Evolutionary conservation across 2,113 vertebrate species (phyloP), one percentile per base, ranked within the genome.

Genomic region (Leptodactylus fuscus): DNA sequence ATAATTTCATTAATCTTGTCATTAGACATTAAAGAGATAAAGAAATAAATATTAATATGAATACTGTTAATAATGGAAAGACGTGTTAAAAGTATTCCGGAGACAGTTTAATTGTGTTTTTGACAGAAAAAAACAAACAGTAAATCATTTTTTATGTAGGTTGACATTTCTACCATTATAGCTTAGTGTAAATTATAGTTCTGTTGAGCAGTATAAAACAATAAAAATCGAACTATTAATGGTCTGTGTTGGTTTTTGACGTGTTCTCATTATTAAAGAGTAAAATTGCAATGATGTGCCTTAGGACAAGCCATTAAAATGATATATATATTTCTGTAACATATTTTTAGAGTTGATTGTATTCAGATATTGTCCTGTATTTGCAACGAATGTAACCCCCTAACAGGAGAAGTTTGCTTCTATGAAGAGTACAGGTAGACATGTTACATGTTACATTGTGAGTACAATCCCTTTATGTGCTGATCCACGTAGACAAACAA

Each of bases 1-100:
- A 78, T 67, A 77, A 85, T 85, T 38, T 48, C 58, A 85, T 85
- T 53, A 85, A 16, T 85, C 22, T 51, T 78, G 18, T 67, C 44
- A 49, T 69, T n/a, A 77, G 29, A 29, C 20, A 41, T 48, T 8
- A 38, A 53, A 65, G 75, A 76, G 46, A 29, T 24, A 71, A 36
- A 75, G 6, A 51, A 76, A 76, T 29, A 48, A 29, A 27, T 76
- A 20, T 27, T 22, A 73, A 16, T 76, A 20, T 4, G 24, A 75
- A 49, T 49, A 49, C 27, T 75, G 46, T 51, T 32, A 76, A 49
- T 76, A 51, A 29, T 1, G 16, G 15, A 32, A 51, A 29, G 22
- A 15, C 2, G 5, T 27, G 44, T 18, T 29, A 22, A 49, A 49
- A 75, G 12, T 18, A 4, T 69, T 48, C 18, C 1, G 18, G 15